Conservation (phyloP, 1,140 invertebrate species). For the Ceratina japonica region DNA sequence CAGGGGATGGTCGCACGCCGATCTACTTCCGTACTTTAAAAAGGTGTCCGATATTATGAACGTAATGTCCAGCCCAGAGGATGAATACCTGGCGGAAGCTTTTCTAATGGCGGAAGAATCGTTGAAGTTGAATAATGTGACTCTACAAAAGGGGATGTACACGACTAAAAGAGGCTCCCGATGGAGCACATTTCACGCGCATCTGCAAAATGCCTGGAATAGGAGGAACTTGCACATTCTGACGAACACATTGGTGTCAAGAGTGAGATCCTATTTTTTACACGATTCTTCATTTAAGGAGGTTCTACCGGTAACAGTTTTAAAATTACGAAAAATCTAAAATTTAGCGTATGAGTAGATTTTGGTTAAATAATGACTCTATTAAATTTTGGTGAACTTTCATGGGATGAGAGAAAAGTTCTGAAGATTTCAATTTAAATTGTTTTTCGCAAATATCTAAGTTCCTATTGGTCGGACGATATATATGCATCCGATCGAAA, state of each 20-base stretch:
- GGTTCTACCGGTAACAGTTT: no score
- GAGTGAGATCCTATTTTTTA: constrained; percentile 66
- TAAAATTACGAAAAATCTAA: no score
- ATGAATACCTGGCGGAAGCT: constrained; percentile 70
- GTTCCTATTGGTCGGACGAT: no score
- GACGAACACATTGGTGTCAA: constrained; percentile 83
- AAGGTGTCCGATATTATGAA: constrained; percentile 77
- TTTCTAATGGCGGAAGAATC: constrained; percentile 64
- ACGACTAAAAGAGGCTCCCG: constrained; percentile 84
- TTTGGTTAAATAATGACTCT: no score
- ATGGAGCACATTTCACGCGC: constrained; percentile 84
- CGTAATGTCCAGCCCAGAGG: constrained; percentile 70
- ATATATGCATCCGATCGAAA: no score
- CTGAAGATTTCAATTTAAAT: no score
- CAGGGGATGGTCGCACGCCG: constrained; percentile 80
- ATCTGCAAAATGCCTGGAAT: constrained; percentile 83
- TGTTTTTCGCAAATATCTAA: no score
- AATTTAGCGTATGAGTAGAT: no score
- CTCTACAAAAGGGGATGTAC: constrained; percentile 78
- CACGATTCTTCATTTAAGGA: not conserved
- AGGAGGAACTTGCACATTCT: constrained; percentile 86
- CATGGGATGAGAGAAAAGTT: no score
- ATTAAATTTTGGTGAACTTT: no score
- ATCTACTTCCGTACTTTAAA: constrained; percentile 80
- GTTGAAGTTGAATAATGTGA: constrained; percentile 70